Evolutionary conservation across 2,113 vertebrate genomes (phyloP).

Genomic region (Labrus mixtus): DNA sequence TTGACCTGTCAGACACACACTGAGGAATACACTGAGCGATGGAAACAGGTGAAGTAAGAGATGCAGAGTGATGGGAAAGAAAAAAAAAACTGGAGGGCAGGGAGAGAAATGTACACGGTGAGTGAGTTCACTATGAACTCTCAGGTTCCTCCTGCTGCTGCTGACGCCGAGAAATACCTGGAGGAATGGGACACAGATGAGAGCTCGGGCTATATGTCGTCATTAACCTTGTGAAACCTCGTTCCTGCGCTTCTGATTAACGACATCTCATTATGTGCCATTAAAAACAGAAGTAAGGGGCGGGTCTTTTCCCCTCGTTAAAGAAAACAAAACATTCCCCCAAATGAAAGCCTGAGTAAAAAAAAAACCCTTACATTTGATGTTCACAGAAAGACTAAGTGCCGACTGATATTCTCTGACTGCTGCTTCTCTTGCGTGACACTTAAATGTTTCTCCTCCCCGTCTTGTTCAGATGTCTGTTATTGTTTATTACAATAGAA

Average conservation of each 20-base stretch:
- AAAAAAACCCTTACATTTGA: neutral
- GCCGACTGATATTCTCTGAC: slow-evolving; percentile 59
- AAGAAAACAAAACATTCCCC: slow-evolving; percentile 25
- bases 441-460: slow-evolving; percentile 66
- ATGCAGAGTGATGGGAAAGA: too few relatives aligned
- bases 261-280: slow-evolving; percentile 68
- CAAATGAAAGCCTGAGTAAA: neutral
- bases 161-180: slow-evolving; percentile 74
- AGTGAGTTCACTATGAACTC: slow-evolving; percentile 20
- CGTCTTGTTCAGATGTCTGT: slow-evolving; percentile 67
- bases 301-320: slow-evolving; percentile 37
- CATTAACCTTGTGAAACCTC: slow-evolving; percentile 81
- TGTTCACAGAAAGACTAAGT: slow-evolving; percentile 46
- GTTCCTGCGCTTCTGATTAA: slow-evolving; percentile 74
- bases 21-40: too few relatives aligned
- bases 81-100: neutral
- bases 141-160: slow-evolving; percentile 11
- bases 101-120: neutral
- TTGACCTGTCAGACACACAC: too few relatives aligned
- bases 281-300: slow-evolving; percentile 61
- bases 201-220: slow-evolving; percentile 50
- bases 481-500: slow-evolving; percentile 74
- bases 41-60: neutral
- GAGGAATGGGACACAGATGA: slow-evolving; percentile 64
- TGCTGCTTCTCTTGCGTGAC: slow-evolving; percentile 52